Percentiles rank a stretch among this genome's conserved stretches.
phyloP scores from a whole-genome alignment of 2,113 vertebrate species.

The Chloropsis hardwickii region DNA sequence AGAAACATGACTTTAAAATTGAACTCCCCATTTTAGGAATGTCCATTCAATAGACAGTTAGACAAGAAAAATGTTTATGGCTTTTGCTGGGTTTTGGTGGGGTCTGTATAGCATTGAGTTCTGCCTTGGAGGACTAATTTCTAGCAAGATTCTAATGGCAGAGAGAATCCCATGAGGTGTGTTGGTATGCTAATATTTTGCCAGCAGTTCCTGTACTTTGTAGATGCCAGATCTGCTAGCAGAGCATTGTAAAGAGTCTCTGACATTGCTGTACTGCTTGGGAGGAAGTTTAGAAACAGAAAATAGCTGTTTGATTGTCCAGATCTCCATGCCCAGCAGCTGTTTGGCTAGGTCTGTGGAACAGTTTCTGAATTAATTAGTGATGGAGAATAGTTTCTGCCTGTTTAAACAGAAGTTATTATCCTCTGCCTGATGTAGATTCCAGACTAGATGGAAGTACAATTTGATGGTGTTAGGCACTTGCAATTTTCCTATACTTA shows the following conservation, averaged over 20 bases:
- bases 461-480: constrained; percentile 27
- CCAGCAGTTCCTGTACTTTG: not conserved
- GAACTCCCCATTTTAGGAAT: not conserved
- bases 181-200: not conserved
- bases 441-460: constrained; percentile 44
- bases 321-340: constrained; percentile 22
- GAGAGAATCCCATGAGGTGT: not conserved
- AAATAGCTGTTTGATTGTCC: constrained; percentile 1
- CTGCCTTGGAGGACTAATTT: not conserved
- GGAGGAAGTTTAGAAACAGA: not conserved
- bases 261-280: not conserved
- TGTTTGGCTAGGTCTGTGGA: constrained; percentile 3
- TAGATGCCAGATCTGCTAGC: not conserved
- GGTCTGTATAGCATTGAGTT: not conserved
- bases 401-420: constrained; percentile 44
- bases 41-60: not conserved
- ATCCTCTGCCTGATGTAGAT: constrained; percentile 37
- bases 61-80: not conserved
- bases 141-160: not conserved
- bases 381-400: constrained; percentile 32
- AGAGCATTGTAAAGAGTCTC: not conserved
- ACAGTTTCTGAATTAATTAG: constrained; percentile 42
- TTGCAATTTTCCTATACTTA: constrained; percentile 51
- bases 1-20: not conserved
- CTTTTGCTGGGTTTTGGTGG: not conserved